These are phyloP conservation scores for Halesus radiatus DNA, from an alignment of 1,140 invertebrate genomes.

Conservation along the genomic window DNA sequence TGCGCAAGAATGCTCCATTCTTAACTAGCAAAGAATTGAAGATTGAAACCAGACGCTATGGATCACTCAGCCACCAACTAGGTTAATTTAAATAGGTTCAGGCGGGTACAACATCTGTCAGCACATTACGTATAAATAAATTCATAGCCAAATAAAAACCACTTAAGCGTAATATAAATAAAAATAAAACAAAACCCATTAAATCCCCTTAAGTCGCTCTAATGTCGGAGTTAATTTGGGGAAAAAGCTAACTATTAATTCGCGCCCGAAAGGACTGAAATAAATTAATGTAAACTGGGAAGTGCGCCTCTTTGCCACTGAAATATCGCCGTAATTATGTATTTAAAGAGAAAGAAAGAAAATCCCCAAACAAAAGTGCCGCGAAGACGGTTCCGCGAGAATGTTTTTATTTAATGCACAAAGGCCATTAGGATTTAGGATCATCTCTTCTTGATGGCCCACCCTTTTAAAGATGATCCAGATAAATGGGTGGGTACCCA, in stretches of 20 bases:
- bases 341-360: conserved; percentile 2
- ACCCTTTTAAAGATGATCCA: not conserved
- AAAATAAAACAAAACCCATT: too few relatives aligned
- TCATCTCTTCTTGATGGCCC: not conserved
- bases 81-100: too few relatives aligned
- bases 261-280: not conserved
- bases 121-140: too few relatives aligned
- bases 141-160: too few relatives aligned
- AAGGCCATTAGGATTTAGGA: not conserved
- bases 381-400: not conserved
- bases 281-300: not conserved
- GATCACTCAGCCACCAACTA: too few relatives aligned
- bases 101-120: too few relatives aligned
- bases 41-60: too few relatives aligned
- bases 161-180: too few relatives aligned
- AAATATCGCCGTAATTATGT: conserved; percentile 1
- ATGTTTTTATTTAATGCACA: conserved; percentile 6
- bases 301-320: not conserved
- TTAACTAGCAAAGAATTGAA: too few relatives aligned
- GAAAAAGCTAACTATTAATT: conserved; percentile 4
- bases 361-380: not conserved
- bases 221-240: not conserved
- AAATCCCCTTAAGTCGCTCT: not conserved
- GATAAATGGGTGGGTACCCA: not conserved
- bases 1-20: too few relatives aligned